A percentile compares a stretch with the other conserved stretches of the same genome.
phyloP scores from a whole-genome alignment of 2,113 vertebrate genomes.

The Regulus satrapa region DNA sequence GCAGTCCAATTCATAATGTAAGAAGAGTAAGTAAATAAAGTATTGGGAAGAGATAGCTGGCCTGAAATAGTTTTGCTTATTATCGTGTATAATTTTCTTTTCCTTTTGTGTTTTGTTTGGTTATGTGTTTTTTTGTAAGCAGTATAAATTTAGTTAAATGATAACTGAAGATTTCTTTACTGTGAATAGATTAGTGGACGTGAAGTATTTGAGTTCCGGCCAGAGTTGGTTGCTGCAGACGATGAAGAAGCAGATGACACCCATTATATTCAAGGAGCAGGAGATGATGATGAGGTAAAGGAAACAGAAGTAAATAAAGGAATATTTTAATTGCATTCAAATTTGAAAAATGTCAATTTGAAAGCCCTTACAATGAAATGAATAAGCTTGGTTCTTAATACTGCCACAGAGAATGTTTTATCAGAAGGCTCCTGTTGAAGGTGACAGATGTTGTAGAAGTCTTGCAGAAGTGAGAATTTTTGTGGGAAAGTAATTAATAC shows the following conservation, averaged over 20 bases:
- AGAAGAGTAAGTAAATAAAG: neutral
- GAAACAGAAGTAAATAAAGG: neutral
- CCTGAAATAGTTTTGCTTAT: neutral
- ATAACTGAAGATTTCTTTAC: neutral
- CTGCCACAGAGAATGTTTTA: neutral
- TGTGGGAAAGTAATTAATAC: neutral
- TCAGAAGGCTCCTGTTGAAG: neutral
- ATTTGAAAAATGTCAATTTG: neutral
- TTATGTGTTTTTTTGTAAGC: neutral
- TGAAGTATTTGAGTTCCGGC: conserved; percentile 96
- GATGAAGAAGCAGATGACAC: conserved; percentile 93
- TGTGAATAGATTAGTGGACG: conserved; percentile 87
- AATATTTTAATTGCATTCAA: neutral
- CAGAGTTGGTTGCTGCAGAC: conserved; percentile 91
- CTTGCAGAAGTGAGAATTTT: neutral
- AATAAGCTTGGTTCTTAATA: neutral
- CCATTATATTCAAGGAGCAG: conserved; percentile 71
- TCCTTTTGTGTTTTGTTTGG: neutral
- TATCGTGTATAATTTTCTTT: neutral
- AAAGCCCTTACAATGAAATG: neutral
- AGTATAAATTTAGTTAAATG: neutral
- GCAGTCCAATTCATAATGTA: neutral
- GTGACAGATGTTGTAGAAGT: neutral
- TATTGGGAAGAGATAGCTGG: neutral
- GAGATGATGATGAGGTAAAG: conserved; percentile 76